Conservation (phyloP, 2,888 invertebrate species). For the Sminthurinus aureus region DNA sequence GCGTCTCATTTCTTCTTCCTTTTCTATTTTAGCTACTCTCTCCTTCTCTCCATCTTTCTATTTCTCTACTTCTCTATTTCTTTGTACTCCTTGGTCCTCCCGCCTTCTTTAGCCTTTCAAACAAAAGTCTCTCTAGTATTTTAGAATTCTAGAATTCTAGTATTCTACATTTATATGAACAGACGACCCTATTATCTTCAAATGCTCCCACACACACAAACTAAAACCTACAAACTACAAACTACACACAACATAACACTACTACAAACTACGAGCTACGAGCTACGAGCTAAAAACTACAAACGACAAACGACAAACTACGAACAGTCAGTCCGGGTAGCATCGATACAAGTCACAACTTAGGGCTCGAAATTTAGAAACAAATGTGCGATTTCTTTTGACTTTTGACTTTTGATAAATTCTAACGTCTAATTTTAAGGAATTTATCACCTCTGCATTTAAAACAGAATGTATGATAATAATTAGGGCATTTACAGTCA, state of each 20-base stretch:
- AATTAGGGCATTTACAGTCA: too few species aligned
- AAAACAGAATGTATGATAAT: too few species aligned
- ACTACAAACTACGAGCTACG: too few species aligned
- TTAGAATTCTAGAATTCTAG: background rate
- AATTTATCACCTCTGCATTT: too few species aligned
- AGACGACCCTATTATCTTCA: slow-evolving; percentile 1
- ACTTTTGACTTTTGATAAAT: too few species aligned
- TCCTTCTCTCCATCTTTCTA: background rate
- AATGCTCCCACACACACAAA: slow-evolving; percentile 3
- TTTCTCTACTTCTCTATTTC: background rate
- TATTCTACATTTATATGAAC: background rate
- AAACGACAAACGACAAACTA: too few species aligned
- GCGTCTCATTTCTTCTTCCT: slow-evolving; percentile 34
- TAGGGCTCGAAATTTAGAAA: too few species aligned
- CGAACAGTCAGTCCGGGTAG: too few species aligned
- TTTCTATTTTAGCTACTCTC: background rate
- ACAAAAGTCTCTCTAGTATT: background rate
- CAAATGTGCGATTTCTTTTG: too few species aligned
- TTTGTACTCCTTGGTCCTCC: background rate
- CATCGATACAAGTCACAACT: too few species aligned
- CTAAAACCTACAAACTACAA: slow-evolving; percentile 5
- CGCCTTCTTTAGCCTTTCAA: background rate
- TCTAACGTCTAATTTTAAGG: too few species aligned
- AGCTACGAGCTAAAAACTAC: too few species aligned
- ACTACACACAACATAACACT: background rate